Percentiles rank a stretch among this genome's conserved stretches.
These are phyloP conservation scores for Hemiprocne comata DNA, from an alignment of 2,113 vertebrate species.

Conservation along the genomic window DNA sequence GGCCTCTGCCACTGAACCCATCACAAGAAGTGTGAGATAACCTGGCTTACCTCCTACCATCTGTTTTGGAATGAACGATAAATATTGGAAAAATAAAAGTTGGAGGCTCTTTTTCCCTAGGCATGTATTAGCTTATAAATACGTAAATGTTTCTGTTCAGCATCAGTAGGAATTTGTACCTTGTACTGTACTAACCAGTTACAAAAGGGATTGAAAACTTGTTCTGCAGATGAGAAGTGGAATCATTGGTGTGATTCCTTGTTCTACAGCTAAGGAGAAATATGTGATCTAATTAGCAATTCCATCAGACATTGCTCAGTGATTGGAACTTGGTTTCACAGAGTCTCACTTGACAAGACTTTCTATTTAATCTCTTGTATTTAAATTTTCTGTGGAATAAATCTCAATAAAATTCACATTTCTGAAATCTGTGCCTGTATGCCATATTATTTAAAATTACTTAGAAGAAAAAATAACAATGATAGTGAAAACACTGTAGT, in stretches of 20 bases:
- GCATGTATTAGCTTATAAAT: slow-evolving; percentile 16
- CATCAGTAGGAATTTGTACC: slow-evolving; percentile 27
- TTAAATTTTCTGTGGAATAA: slow-evolving; percentile 40
- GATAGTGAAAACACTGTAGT: background rate
- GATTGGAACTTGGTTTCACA: slow-evolving; percentile 58
- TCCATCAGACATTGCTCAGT: slow-evolving; percentile 57
- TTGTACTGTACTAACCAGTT: background rate
- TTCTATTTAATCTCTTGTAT: slow-evolving; percentile 57
- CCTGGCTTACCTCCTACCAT: slow-evolving; percentile 56
- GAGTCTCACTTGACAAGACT: slow-evolving; percentile 41
- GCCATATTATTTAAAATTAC: background rate
- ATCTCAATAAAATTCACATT: slow-evolving; percentile 28
- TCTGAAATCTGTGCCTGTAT: background rate
- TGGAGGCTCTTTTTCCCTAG: slow-evolving; percentile 18
- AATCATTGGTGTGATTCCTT: slow-evolving; percentile 30
- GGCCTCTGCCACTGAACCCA: slow-evolving; percentile 50
- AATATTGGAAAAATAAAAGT: slow-evolving; percentile 59
- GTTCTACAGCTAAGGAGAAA: slow-evolving; percentile 54
- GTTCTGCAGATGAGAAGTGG: slow-evolving; percentile 11
- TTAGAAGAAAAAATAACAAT: background rate
- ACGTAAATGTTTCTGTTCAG: slow-evolving; percentile 50
- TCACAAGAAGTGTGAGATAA: slow-evolving; percentile 52
- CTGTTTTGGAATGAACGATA: slow-evolving; percentile 41
- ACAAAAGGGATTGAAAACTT: slow-evolving; percentile 41
- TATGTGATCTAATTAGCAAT: slow-evolving; percentile 65